Evolutionary conservation across 2,797 vertebrate species (phyloP), one percentile per base, ranked within the genome.

Genomic region (Notoglanidium macrostoma): DNA sequence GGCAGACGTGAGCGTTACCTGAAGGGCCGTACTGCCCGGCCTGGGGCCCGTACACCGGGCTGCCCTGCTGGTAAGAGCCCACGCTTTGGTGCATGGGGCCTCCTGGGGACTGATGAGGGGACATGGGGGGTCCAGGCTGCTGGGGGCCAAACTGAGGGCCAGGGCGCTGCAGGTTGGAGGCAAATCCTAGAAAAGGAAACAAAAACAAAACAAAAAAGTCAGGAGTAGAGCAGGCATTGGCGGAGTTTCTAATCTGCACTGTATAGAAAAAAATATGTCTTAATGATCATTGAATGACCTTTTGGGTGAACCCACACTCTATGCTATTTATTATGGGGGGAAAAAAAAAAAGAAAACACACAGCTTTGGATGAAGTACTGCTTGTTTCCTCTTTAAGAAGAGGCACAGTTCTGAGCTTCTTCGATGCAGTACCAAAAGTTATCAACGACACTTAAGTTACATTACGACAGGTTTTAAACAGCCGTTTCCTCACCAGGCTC

Each of bases 1-100:
- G 19, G 68, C 35, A 72, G 44, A 49, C 49, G 46, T 10, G 6
- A 2, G 3, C 46, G 57, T 23, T 70, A 97, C 97, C 98, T 97
- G 97, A 96, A 91, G 97, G 96, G 80, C 96, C 97, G 74, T 97
- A 98, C 87, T 97, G 98, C 93, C 94, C 95, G 90, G 96, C 94
- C 92, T 97, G 97, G 84, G 96, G 93, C 88, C 96, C 96, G 2
- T 97, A 98, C 80, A 96, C 94, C 6, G 91, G 29, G 90, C 96
- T 93, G 85, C 96, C 96, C 93, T 96, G 97, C 92, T 98, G 97
- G 94, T 96, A 98, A 92, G 96, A 94, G 91, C 95, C 63, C 23
- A 96, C 95, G 32, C 79, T 83, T 2, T 93, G 94, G 70, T 93
- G 94, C 91, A 95, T 74, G 35, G 93, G 86, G 3, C 92, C 93